Base-by-base conservation (phyloP, 2,888 invertebrate species). In the Heliconius sara region DNA sequence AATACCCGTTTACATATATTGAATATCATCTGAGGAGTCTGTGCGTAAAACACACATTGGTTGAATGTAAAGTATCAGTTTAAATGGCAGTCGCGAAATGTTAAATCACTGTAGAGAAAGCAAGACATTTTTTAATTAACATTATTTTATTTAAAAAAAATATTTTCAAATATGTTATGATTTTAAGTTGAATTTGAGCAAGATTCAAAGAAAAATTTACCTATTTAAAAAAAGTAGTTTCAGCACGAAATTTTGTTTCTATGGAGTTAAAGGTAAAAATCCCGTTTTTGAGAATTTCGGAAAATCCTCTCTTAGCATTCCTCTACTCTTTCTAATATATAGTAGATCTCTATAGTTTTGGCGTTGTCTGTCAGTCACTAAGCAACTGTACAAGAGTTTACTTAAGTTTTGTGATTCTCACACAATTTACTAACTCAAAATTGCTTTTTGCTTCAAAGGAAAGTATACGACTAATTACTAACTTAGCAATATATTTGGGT, bases 11-110 rank as follows among this genome's bases (percentile, higher is more conserved):
- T 79, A 75, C 78, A 79, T 73, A 66, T 22, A 78, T 57, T 67
- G 57, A 72, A 72, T 39, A 9, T 73, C 66, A 73, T 78, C 78
- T 78, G 73, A 7, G 52, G 78, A 78, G 66, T 73, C 57, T 65
- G 63, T 63, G 7, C 13, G 34, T 57, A 57, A 10, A 39, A 57
- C 66, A 67, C 34, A 68, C 52, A 77, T 57, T 27, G 25, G 2
- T 5, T 68, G 57, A 77, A 78, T 78, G 66, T 39, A 57, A 78
- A 73, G 39, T 65, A 52, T 72, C 52, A 57, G 19, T 73, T 78
- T 27, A 22, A 73, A 78, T 72, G n/a, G 52, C 19, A 67, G 22
- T 12, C 25, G 34, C 25, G 52, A 72, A 66, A 30, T 78, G 19
- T 73, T 25, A 67, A 66, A 66, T 27, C 73, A 78, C 57, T 34